These are phyloP conservation scores for Microhierax caerulescens DNA, from an alignment of 2,797 vertebrate species.

Conservation along the genomic window DNA sequence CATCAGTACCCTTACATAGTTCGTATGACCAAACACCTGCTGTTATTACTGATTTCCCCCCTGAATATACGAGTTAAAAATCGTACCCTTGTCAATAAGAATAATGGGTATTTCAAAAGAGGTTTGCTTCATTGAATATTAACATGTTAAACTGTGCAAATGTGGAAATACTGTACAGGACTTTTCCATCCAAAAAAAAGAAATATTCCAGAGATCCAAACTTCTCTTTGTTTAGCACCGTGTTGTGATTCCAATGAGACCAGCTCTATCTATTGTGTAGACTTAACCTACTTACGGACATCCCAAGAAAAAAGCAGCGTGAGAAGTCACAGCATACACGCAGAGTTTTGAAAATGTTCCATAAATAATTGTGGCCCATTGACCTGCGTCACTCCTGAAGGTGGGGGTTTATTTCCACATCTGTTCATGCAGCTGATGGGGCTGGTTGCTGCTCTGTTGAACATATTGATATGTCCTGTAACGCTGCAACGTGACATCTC, in stretches of 20 bases:
- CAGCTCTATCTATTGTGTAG: background rate
- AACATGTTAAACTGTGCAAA: background rate
- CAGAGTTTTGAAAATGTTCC: background rate
- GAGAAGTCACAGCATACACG: background rate
- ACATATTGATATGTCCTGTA: accelerated
- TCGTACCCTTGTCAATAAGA: background rate
- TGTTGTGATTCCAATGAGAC: background rate
- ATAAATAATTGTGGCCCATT: background rate
- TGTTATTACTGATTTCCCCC: background rate
- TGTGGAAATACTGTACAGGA: background rate
- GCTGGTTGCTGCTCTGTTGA: background rate
- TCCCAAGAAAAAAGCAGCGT: accelerated
- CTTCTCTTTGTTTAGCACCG: background rate
- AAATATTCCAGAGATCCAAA: background rate
- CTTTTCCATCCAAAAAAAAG: background rate
- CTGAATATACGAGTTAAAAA: background rate
- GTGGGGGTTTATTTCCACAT: background rate
- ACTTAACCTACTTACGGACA: background rate
- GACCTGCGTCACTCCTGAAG: background rate
- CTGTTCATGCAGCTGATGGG: background rate
- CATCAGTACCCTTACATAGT: background rate
- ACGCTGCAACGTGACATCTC: background rate
- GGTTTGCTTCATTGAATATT: background rate
- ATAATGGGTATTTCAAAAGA: background rate
- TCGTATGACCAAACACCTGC: background rate